Base-by-base conservation (phyloP, 2,113 vertebrate species). In the Aspidoscelis tigris region DNA sequence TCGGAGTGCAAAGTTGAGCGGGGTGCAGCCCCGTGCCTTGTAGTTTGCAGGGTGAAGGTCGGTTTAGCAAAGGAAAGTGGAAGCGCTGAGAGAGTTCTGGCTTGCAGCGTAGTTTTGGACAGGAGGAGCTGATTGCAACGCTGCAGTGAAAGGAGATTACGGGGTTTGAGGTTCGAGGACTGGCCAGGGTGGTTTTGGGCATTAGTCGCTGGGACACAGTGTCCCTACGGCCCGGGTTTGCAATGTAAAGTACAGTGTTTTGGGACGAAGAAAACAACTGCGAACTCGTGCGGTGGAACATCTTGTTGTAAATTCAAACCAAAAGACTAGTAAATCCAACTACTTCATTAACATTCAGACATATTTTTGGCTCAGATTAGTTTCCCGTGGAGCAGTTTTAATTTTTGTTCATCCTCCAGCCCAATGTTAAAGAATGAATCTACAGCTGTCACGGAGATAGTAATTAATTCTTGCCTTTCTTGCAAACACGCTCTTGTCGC, bases 1-100 rank as follows among this genome's bases (percentile, higher is more conserved):
- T 74, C 83, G 43, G 58, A 64, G 83, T 64, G 55, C 50, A 44
- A 71, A 78, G 39, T 84, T 78, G 74, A n/a, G 33, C 33, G 55
- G 1, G 41, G 12, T 24, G 14, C 11, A 24, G 75, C 11, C 7
- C 16, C 43, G n/a, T 18, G 39, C 5, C 39, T 10, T 1, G 26
- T 10, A n/a, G 24, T 47, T 41, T 44, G 50, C 47, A 66, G 9
- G 77, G 61, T 33, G 33, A 26, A 20, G 65, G 4, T 69, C n/a
- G 26, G 33, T 39, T 72, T 71, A 53, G 47, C 24, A 39, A 8
- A 9, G 8, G 47, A 21, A 26, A 33, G 22, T 33, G n/a, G 12
- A 24, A 21, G 7, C 26, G 21, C 5, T 39, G n/a, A 22, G 47
- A 21, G 47, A 5, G 33, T 44, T 44, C 55, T 20, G 14, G 22